Evolutionary conservation across 1,140 invertebrate genomes (phyloP), one percentile per base, ranked within the genome.

Genomic region (Macrobrachium rosenbergii): DNA sequence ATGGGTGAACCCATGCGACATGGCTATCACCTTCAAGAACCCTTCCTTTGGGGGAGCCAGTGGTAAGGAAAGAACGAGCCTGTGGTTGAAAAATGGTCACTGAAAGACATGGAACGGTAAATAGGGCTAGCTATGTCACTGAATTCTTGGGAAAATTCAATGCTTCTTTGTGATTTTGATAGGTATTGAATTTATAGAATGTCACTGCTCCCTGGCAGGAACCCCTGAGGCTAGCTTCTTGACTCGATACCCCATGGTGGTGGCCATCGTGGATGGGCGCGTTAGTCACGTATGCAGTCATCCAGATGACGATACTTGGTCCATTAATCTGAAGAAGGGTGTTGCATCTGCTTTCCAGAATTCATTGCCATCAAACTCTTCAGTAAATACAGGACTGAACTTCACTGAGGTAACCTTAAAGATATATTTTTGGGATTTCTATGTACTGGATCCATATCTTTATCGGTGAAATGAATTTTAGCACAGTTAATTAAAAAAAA

Each of bases 311-410:
- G 59, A 72, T 45, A 52, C 67, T 8, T 72, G 59, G 21, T 64
- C 82, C 17, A 62, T 84, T 58, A 84, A 84, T 59, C 73, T 84
- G 28, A 84, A 84, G 28, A 84, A 84, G 69, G 82, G 82, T n/a
- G 60, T 84, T 43, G 69, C 76, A 11, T 84, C 82, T 14, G 72
- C 72, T 28, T 45, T 84, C 17, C 82, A 84, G 82, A 75, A 52
- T 58, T 75, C 64, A 43, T n/a, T 76, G 2, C 82, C 82, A 21
- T 84, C 82, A 17, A 28, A 59, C 37, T 84, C 82, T 45, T 21
- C 58, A 14, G 21, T 84, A 7, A 84, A 75, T 17, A 17, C 73
- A 21, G 82, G 82, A 64, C 72, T 84, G 21, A 63, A 72, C 52
- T 28, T 76, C 7, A 73, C 43, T 19, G 82, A 84, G 69, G 82